Conservation (phyloP, 1,140 invertebrate species). For the Sesamia nonagrioides region DNA sequence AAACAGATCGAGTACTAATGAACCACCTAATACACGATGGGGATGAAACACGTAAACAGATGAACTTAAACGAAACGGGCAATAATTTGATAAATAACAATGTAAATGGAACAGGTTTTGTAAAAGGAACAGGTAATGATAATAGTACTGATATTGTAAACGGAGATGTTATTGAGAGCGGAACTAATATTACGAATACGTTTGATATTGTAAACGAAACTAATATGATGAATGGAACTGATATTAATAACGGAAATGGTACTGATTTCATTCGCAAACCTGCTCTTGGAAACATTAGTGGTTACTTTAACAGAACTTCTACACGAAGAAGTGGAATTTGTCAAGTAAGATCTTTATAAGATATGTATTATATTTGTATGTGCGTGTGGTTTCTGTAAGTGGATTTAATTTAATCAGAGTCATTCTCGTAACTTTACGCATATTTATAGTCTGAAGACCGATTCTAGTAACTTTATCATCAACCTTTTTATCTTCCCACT, state of each 20-base stretch:
- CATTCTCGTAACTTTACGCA: no score
- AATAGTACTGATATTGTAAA: background rate
- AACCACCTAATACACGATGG: background rate
- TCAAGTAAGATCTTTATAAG: background rate
- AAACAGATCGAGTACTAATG: background rate
- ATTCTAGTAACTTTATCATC: no score
- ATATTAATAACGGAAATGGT: background rate
- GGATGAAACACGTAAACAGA: background rate
- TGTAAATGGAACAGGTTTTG: no score
- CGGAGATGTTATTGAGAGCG: no score
- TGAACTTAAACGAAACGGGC: background rate
- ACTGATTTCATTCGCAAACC: background rate
- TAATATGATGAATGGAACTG: background rate
- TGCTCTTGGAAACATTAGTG: background rate
- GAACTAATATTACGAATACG: no score
- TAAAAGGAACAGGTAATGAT: background rate
- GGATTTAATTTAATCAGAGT: no score
- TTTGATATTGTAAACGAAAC: background rate
- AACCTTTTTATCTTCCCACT: no score
- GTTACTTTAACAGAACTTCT: background rate
- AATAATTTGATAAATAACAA: no score
- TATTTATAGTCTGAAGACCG: no score
- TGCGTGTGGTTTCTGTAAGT: no score
- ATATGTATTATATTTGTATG: no score
- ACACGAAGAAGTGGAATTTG: conserved; percentile 12